Evolutionary conservation across 2,797 vertebrate species (phyloP).

Genomic region (Acestrorhynchus altus): DNA sequence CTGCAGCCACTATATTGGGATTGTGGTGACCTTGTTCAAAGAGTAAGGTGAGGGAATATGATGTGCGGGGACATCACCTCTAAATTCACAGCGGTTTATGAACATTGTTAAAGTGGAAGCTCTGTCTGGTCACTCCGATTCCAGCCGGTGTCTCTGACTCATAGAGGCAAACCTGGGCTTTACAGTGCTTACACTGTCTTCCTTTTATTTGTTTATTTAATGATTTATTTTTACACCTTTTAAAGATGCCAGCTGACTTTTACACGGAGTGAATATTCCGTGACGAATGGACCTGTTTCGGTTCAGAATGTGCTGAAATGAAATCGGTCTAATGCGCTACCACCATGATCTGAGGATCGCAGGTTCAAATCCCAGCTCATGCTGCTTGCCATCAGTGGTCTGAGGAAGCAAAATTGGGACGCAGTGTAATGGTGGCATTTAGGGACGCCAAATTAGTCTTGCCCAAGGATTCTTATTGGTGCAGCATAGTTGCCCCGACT

Average conservation of each 20-base stretch:
- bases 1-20: conserved; percentile 83
- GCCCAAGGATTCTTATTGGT: no score
- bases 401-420: no score
- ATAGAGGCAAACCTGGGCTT: not conserved
- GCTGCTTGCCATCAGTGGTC: no score
- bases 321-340: no score
- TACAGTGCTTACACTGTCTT: not conserved
- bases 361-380: no score
- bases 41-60: conserved; percentile 44
- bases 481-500: no score
- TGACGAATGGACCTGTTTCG: no score
- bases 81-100: conserved; percentile 38
- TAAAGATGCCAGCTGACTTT: not conserved
- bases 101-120: conserved; percentile 35
- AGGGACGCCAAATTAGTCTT: no score
- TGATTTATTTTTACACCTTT: not conserved
- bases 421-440: no score
- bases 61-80: conserved; percentile 28
- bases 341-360: no score
- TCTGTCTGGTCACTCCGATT: not conserved
- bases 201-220: not conserved
- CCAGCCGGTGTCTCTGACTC: conserved; percentile 2
- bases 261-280: no score
- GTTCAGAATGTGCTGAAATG: no score
- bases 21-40: conserved; percentile 75